Conservation (phyloP, 2,888 invertebrate genomes). For the Anoncus sp. region DNA sequence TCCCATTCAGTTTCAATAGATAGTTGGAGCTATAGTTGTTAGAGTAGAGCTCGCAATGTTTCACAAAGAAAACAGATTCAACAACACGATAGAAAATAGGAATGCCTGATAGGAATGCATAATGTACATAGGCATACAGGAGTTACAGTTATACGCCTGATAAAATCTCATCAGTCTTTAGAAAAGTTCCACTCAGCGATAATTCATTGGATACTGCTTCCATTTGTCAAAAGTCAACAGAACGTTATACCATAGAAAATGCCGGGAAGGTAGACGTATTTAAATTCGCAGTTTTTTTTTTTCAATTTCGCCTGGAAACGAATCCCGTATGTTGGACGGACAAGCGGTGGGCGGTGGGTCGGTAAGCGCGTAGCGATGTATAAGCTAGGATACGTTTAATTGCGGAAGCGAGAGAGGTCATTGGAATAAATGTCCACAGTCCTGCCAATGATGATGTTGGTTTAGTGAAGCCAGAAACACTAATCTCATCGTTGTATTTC, state of each 20-base stretch:
- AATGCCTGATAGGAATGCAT: background rate
- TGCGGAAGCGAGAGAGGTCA: constrained; percentile 7
- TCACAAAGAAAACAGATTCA: background rate
- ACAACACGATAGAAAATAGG: background rate
- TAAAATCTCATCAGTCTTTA: background rate
- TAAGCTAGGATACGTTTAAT: constrained; percentile 20
- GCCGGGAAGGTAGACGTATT: background rate
- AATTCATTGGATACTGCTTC: constrained; percentile 2
- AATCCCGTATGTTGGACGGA: background rate
- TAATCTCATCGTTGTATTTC: constrained; percentile 31
- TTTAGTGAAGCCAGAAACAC: constrained; percentile 2
- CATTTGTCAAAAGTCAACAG: constrained; percentile 23
- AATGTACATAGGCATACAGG: background rate
- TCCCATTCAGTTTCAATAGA: background rate
- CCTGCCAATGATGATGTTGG: background rate
- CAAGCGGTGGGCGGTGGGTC: background rate
- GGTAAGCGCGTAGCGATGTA: background rate
- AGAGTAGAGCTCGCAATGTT: background rate
- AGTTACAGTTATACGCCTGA: background rate
- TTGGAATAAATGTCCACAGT: constrained; percentile 1
- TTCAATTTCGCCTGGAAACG: constrained; percentile 3
- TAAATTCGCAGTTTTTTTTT: constrained; percentile 26
- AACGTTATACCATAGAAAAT: constrained; percentile 6
- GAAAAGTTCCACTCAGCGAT: constrained; percentile 9
- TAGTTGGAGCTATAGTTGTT: background rate